Percentiles rank a stretch among this genome's conserved stretches.
phyloP scores from a whole-genome alignment of 2,113 vertebrate species.

The Microtus ochrogaster region DNA sequence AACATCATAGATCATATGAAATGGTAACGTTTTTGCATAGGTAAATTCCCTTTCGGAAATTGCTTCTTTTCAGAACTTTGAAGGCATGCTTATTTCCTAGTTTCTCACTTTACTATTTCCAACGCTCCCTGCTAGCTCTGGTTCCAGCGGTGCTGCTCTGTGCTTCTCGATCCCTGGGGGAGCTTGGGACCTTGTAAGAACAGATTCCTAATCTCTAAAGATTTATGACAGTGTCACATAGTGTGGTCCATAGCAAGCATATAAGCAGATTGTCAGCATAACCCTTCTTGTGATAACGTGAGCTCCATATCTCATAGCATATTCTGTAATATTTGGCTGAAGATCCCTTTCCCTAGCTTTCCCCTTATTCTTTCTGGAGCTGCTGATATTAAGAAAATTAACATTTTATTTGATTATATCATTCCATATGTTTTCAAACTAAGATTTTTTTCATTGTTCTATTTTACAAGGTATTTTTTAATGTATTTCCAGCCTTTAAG shows the following conservation, averaged over 20 bases:
- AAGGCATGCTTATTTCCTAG: background rate
- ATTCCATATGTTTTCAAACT: background rate
- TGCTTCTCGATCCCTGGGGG: background rate
- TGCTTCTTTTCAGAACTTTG: background rate
- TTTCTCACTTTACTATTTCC: background rate
- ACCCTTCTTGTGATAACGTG: background rate
- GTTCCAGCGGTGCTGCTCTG: background rate
- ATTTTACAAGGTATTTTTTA: background rate
- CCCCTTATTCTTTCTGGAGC: background rate
- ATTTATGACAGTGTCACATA: background rate
- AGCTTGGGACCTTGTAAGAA: background rate
- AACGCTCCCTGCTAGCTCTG: background rate
- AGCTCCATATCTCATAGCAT: background rate
- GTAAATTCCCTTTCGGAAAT: background rate
- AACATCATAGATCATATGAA: background rate
- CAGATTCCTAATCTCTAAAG: background rate
- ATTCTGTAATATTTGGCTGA: background rate
- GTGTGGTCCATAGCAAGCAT: background rate
- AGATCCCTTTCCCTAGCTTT: background rate
- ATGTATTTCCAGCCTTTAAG: background rate
- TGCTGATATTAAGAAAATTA: background rate
- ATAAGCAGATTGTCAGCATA: background rate
- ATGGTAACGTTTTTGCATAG: background rate
- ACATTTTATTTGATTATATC: background rate
- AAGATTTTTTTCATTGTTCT: background rate